Evolutionary conservation across 1,140 invertebrate species (phyloP).

Genomic region (Daktulosphaira vitifoliae): DNA sequence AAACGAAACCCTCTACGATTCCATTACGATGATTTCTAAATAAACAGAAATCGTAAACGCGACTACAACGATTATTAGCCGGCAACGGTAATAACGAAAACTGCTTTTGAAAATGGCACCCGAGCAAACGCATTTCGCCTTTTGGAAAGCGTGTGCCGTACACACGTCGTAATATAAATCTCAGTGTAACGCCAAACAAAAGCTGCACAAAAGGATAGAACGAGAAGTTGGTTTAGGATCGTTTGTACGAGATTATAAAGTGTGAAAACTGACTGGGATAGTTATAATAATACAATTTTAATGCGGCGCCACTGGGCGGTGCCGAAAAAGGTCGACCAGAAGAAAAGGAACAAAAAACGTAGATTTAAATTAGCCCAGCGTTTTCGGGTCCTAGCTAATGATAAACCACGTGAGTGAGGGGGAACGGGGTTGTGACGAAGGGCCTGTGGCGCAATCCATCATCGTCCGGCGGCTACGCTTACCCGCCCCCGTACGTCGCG

Average conservation of each 20-base stretch:
- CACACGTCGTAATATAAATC: no score
- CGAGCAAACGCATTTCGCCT: no score
- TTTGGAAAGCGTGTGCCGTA: no score
- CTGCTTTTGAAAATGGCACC: no score
- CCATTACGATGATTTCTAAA: slow-evolving; percentile 12
- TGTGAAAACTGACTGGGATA: no score
- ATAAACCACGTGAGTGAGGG: background rate
- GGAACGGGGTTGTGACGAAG: background rate
- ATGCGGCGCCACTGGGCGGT: background rate
- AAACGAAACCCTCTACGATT: no score
- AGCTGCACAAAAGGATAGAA: no score
- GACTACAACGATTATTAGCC: background rate
- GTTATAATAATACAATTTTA: background rate
- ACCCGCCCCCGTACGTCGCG: background rate
- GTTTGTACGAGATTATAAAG: no score
- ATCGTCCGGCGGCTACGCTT: background rate
- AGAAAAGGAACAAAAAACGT: background rate
- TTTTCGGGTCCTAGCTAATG: slow-evolving; percentile 21
- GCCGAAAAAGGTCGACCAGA: background rate
- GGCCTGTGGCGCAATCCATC: slow-evolving; percentile 16
- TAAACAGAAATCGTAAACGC: background rate
- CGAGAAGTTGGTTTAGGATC: no score
- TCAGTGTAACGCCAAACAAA: background rate
- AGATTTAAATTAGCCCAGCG: slow-evolving; percentile 19
- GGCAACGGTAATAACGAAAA: no score